phyloP scores from a whole-genome alignment of 2,113 vertebrate species.

The Dicentrarchus labrax region DNA sequence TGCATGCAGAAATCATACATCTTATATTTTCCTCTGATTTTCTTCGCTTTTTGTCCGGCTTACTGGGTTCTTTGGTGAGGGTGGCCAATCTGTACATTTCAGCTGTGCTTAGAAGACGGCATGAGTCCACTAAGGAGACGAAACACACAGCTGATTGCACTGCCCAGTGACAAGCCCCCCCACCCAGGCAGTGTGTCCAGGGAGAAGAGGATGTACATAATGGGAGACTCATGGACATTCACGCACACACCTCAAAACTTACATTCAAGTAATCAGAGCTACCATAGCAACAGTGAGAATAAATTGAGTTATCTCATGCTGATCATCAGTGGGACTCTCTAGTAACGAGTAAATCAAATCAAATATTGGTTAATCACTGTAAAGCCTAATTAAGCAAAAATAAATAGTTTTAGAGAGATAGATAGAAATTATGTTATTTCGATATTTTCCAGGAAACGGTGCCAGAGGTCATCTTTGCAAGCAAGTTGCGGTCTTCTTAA shows the following conservation, averaged over 20 bases:
- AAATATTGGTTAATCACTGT: too few species aligned
- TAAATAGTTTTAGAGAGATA: too few species aligned
- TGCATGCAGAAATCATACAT: not conserved
- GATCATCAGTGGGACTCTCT: not conserved
- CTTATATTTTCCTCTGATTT: not conserved
- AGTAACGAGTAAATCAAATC: not conserved
- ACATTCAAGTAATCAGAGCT: not conserved
- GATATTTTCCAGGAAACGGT: too few species aligned
- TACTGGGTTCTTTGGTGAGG: not conserved
- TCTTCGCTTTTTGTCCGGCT: not conserved
- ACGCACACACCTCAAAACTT: not conserved
- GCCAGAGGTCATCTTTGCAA: too few species aligned
- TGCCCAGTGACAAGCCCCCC: not conserved
- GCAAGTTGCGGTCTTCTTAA: too few species aligned
- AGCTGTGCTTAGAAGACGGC: conserved; percentile 8
- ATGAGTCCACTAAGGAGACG: not conserved
- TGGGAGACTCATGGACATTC: not conserved
- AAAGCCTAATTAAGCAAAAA: too few species aligned
- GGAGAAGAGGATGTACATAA: not conserved
- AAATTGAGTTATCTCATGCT: not conserved
- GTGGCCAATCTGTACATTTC: not conserved
- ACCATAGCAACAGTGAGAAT: not conserved
- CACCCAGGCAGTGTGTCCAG: not conserved
- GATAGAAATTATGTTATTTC: too few species aligned
- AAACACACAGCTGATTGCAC: conserved; percentile 13